Conservation (phyloP, 2,113 vertebrate genomes). For the Scortum barcoo region DNA sequence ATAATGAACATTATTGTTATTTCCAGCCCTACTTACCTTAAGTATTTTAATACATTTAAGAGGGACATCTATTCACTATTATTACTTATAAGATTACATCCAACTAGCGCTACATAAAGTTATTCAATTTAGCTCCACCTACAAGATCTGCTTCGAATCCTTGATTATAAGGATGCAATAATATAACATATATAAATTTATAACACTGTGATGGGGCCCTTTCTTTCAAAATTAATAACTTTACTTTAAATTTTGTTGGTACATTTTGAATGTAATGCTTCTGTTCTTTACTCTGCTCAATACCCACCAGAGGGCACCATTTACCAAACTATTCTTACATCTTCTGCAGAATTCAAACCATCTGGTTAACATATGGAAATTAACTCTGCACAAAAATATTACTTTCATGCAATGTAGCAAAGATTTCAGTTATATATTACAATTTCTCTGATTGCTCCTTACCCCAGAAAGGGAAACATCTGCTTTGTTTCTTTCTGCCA, state of each 20-base stretch:
- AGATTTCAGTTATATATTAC: neutral
- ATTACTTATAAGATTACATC: too few species aligned
- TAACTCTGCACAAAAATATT: neutral
- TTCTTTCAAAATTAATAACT: neutral
- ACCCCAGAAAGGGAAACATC: neutral
- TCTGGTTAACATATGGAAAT: neutral
- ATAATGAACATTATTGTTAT: neutral
- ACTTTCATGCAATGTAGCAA: neutral
- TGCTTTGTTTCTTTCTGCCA: neutral
- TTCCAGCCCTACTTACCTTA: too few species aligned
- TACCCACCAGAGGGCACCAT: slow-evolving; percentile 59
- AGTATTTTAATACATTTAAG: neutral
- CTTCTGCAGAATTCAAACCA: neutral
- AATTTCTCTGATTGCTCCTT: neutral
- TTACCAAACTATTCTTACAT: slow-evolving; percentile 13
- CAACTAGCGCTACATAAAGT: neutral
- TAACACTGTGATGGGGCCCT: neutral
- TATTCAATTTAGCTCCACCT: neutral
- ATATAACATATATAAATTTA: neutral
- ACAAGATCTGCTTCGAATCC: neutral
- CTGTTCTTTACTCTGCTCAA: neutral
- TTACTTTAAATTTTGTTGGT: neutral
- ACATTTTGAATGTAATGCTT: neutral
- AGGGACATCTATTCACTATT: too few species aligned
- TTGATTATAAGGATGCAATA: neutral